A percentile compares a stretch with the other conserved stretches of the same genome.
These are phyloP conservation scores for Spodoptera exigua DNA, from an alignment of 2,888 invertebrate species.

Conservation along the genomic window DNA sequence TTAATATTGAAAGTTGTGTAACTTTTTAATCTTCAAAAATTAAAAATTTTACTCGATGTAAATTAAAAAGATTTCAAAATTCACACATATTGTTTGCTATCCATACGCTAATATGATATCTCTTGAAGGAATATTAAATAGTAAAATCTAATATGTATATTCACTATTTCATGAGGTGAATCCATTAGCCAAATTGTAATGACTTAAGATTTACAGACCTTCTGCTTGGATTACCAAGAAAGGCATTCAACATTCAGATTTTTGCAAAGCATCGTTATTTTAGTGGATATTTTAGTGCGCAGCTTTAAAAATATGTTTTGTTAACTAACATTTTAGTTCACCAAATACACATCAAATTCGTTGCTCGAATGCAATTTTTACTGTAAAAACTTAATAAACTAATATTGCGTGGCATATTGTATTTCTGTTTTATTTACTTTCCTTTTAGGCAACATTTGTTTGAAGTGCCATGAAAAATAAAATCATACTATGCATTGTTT, in stretches of 20 bases:
- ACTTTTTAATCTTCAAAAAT: no score
- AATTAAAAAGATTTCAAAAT: no score
- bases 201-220: background rate
- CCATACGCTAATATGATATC: no score
- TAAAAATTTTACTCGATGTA: no score
- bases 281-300: slow-evolving; percentile 12
- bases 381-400: slow-evolving; percentile 21
- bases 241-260: slow-evolving; percentile 63
- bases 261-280: slow-evolving; percentile 30
- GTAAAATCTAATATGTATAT: no score
- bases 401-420: background rate
- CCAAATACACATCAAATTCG: slow-evolving; percentile 5
- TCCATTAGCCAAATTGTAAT: no score
- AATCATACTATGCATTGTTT: background rate
- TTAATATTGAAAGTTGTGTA: no score
- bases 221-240: slow-evolving; percentile 58
- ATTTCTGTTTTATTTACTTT: slow-evolving; percentile 2
- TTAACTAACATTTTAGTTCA: slow-evolving; percentile 12
- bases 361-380: slow-evolving; percentile 20
- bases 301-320: slow-evolving; percentile 13
- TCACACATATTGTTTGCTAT: no score
- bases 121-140: no score
- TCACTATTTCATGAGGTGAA: no score
- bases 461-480: background rate
- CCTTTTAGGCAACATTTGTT: background rate